Evolutionary conservation across 2,797 vertebrate genomes (phyloP), one percentile per base, ranked within the genome.

Genomic region (Hipposideros larvatus): DNA sequence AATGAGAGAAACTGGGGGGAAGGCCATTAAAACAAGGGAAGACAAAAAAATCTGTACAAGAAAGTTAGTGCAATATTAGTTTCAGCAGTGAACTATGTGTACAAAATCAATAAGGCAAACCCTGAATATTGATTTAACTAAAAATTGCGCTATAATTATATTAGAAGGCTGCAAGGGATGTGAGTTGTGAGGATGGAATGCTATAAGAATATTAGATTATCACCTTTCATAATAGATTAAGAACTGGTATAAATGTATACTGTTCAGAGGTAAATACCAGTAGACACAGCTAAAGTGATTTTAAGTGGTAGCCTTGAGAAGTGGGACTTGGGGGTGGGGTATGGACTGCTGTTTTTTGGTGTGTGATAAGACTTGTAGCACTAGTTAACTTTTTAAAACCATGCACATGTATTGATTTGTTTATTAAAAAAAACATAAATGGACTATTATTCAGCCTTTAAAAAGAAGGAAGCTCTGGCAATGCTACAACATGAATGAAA

Each of bases 81-180:
- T 82, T 83, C 8, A 59, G 7, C 55, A 73, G 14, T 75, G 19
- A 89, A 51, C 28, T 7, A 7, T 24, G 2, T 74, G 31, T 79
- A 24, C 22, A 61, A 93, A 86, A 92, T 91, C 77, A 95, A 16
- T 37, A 71, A 71, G 15, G 41, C 37, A 78, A 95, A 93, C 3
- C 21, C 2, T 41, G 59, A 95, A 31, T 43, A 91, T 26, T 66
- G 41, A 75, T 63, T 80, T 70, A 28, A 61, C 26, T 2, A 74
- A 89, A 94, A 79, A 83, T 43, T 87, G 51, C 73, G 11, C 66
- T 73, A 66, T 37, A 88, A 71, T 73, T 90, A 71, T 55, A 82
- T 43, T 71, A 71, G 43, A 70, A 91, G 57, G 31, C 43, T 41
- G 26, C 22, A 85, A 83, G 53, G 73, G 14, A 15, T 48, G 61